phyloP scores from a whole-genome alignment of 1,140 invertebrate genomes.

The Cepaea nemoralis region DNA sequence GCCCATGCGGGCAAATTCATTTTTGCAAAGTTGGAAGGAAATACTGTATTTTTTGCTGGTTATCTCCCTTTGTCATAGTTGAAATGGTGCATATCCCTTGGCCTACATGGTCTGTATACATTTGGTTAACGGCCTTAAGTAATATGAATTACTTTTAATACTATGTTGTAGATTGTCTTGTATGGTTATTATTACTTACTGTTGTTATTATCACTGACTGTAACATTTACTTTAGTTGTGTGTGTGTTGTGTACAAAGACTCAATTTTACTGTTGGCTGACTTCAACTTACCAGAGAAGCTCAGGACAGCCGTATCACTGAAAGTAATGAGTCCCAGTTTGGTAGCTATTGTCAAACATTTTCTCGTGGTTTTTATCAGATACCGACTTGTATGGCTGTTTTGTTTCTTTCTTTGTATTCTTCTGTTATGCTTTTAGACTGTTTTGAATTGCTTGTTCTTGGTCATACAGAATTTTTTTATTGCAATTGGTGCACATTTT shows the following conservation, averaged over 20 bases:
- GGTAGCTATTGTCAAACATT: too few species aligned
- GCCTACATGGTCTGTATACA: constrained; percentile 4
- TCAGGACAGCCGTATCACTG: neutral
- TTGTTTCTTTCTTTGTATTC: too few species aligned
- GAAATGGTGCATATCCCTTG: constrained; percentile 26
- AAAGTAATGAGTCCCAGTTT: neutral
- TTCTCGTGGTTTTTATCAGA: too few species aligned
- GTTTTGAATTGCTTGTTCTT: too few species aligned
- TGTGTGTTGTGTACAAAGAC: constrained; percentile 13
- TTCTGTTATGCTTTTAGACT: too few species aligned
- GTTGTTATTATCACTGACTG: constrained; percentile 17
- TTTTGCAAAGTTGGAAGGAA: neutral
- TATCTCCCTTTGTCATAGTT: neutral
- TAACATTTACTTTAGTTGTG: neutral
- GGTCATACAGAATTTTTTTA: too few species aligned
- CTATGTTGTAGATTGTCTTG: constrained; percentile 4
- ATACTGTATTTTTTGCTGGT: too few species aligned
- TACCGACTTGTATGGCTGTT: too few species aligned
- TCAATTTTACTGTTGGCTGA: neutral
- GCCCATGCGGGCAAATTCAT: neutral
- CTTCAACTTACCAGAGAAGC: constrained; percentile 1
- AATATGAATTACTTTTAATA: neutral
- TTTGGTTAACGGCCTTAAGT: constrained; percentile 20
- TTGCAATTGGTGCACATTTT: too few species aligned
- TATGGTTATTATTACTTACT: constrained; percentile 14